Evolutionary conservation across 2,888 invertebrate genomes (phyloP), one percentile per base, ranked within the genome.

Genomic region (Eupithecia centaureata): DNA sequence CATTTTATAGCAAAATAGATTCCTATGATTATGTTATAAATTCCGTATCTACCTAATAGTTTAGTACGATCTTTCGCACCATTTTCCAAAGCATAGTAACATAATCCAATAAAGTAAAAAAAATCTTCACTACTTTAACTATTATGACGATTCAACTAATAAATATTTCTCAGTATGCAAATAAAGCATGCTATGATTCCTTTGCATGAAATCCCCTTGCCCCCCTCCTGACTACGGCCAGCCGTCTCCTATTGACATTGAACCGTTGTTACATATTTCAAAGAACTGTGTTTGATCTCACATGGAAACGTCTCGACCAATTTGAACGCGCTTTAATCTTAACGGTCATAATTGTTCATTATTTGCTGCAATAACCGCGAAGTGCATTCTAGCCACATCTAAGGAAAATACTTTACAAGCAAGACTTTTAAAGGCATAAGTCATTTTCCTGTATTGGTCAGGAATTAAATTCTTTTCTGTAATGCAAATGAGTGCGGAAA

Each of bases 251-350:
- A 89, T 91, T 92, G 92, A 92, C 92, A 92, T 91, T 92, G 91
- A 92, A 88, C 90, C 83, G 85, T 85, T 82, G 87, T 86, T 87
- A 88, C 90, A 87, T 86, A 89, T 88, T 92, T 91, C 91, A 90
- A 83, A 84, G 91, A 92, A 91, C 84, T 85, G 85, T 83, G 87
- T 85, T 84, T 84, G 84, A 86, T 86, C 82, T 85, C 83, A 82
- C 77, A 77, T 77, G 76, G 76, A 76, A 79, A 78, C 81, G 83
- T 82, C 83, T 77, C 76, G 77, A 79, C 78, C 81, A 82, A 82
- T 85, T 83, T 79, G 81, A 76, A 78, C 71, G 76, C 75, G 78
- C 81, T 81, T 82, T 83, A 80, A 81, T 82, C 82, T 77, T 74
- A 71, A 66, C 67, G 65, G 63, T 62, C 71, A 68, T 61, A 66